A percentile compares a stretch with the other conserved stretches of the same genome.
Conservation (phyloP, 2,888 invertebrate species). For the Drosophila nigritarsus region DNA sequence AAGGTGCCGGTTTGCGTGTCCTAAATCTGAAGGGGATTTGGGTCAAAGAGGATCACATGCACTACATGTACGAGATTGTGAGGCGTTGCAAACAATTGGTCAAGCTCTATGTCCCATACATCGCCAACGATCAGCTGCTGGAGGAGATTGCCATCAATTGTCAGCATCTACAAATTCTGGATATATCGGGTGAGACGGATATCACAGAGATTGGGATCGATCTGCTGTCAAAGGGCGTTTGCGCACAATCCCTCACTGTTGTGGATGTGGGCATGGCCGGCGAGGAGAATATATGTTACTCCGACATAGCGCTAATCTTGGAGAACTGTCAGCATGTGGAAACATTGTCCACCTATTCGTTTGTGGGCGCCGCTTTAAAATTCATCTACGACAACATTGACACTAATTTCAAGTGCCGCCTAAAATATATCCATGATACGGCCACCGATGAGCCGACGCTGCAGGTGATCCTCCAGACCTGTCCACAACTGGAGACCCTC, state of each 20-base stretch:
- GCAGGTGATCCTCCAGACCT: slow-evolving; percentile 87
- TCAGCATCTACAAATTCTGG: slow-evolving; percentile 87
- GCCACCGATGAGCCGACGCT: slow-evolving; percentile 87
- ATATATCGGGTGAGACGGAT: slow-evolving; percentile 90
- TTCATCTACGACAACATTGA: slow-evolving; percentile 87
- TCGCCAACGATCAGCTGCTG: slow-evolving; percentile 89
- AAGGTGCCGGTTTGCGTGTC: slow-evolving; percentile 88
- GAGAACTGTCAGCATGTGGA: slow-evolving; percentile 88
- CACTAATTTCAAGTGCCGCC: slow-evolving; percentile 87
- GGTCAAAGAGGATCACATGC: slow-evolving; percentile 89
- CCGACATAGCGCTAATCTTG: slow-evolving; percentile 88
- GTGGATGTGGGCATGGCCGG: slow-evolving; percentile 90
- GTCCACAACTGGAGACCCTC: slow-evolving; percentile 88
- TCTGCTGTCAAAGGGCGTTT: slow-evolving; percentile 86
- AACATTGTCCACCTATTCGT: slow-evolving; percentile 89
- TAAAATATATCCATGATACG: slow-evolving; percentile 89
- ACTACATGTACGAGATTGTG: slow-evolving; percentile 87
- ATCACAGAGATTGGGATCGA: slow-evolving; percentile 89
- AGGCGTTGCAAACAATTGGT: slow-evolving; percentile 87
- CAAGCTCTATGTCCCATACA: slow-evolving; percentile 88
- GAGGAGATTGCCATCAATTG: slow-evolving; percentile 87
- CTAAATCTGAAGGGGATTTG: slow-evolving; percentile 90
- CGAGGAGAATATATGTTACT: slow-evolving; percentile 89
- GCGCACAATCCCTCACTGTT: slow-evolving; percentile 87
- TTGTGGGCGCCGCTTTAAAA: slow-evolving; percentile 88